Evolutionary conservation across 2,113 vertebrate genomes (phyloP), one percentile per base, ranked within the genome.

Genomic region (Callocephalon fimbriatum): DNA sequence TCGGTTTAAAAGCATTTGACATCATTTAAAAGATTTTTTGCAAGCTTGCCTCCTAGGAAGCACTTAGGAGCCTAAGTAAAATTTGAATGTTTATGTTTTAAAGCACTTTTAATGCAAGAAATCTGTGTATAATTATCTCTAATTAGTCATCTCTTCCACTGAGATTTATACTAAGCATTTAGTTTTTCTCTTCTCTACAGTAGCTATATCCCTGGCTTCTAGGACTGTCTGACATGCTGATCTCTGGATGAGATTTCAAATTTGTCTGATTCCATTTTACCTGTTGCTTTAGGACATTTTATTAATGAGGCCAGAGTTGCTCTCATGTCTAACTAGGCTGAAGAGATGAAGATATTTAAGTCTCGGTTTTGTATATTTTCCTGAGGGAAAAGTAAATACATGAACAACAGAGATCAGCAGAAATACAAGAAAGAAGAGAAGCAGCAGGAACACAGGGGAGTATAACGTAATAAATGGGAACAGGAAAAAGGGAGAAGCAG

Each of bases 51-150:
- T 96, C 67, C 59, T 83, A 94, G 81, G 81, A 95, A 95, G 78
- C 93, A 94, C 95, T 96, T 88, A 87, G 93, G 93, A 97, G 38
- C 56, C 74, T 86, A 92, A 96, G 90, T 77, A 93, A 97, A 93
- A 96, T 93, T 26, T 86, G 85, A 96, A 95, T 96, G 95, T 97
- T 97, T 96, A 96, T 95, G 93, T 97, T 97, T 96, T 95, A 96
- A 97, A 97, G 90, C 85, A 92, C 74, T 96, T 97, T 96, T 96
- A 97, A 96, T 96, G 96, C 88, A 96, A 96, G 90, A 96, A 96
- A 95, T 95, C 92, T 92, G 85, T 80, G 90, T 97, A 90, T 96
- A 96, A 96, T 96, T 94, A 97, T 70, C 71, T 92, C 86, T 96
- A 97, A 97, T 96, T 97, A 96, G 96, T 94, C 75, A 92, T 86